Conservation (phyloP, 2,113 vertebrate genomes). For the Hiodon tergisus region DNA sequence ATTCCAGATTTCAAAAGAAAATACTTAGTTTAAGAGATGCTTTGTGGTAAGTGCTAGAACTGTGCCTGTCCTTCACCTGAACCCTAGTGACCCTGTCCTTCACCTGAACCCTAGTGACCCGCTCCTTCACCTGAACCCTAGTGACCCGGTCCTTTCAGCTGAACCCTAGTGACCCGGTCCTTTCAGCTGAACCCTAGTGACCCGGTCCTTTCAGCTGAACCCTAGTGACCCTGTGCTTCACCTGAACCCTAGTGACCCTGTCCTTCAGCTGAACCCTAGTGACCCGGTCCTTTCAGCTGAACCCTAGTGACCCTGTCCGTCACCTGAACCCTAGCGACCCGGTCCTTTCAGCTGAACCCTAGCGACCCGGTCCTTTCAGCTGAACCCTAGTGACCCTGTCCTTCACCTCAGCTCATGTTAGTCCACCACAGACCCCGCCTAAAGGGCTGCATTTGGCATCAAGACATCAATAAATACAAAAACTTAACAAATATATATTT, state of each 20-base stretch:
- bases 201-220: too few species aligned
- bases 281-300: too few species aligned
- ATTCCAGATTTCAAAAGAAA: neutral
- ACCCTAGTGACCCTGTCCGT: slow-evolving; percentile 71
- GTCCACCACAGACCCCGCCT: slow-evolving; percentile 60
- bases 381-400: slow-evolving; percentile 42
- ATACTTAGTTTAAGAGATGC: too few species aligned
- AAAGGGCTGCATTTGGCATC: slow-evolving; percentile 51
- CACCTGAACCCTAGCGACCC: too few species aligned
- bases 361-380: slow-evolving; percentile 42
- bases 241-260: too few species aligned
- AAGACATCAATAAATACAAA: slow-evolving; percentile 48
- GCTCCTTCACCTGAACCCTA: too few species aligned
- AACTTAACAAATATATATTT: slow-evolving; percentile 36
- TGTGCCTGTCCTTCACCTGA: too few species aligned
- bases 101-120: too few species aligned
- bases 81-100: too few species aligned
- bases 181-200: slow-evolving; percentile 23
- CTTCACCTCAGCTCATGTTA: slow-evolving; percentile 46
- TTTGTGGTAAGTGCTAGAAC: too few species aligned
- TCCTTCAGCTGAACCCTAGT: too few species aligned
- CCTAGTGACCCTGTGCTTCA: too few species aligned
- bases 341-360: slow-evolving; percentile 32
- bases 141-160: slow-evolving; percentile 46
- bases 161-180: slow-evolving; percentile 43